Percentiles rank a stretch among this genome's conserved stretches.
These are phyloP conservation scores for Theonella swinhoei DNA, from an alignment of 37 sponge, comb jelly and placozoan species.

Conservation along the genomic window DNA sequence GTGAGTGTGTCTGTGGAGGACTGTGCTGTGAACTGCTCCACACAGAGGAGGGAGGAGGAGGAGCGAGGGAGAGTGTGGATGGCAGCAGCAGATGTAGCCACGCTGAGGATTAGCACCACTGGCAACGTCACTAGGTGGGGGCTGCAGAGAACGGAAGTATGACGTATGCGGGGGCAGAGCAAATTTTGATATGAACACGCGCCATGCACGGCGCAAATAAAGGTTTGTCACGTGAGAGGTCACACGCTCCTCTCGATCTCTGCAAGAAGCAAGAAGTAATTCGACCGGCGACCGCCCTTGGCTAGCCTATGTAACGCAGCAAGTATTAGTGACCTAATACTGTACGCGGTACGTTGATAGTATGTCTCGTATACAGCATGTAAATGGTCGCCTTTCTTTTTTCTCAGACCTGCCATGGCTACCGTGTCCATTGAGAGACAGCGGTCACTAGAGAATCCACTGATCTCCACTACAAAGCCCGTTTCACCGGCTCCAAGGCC, in stretches of 20 bases:
- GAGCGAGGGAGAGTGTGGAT: slow-evolving; percentile 48
- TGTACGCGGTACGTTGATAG: too few species aligned
- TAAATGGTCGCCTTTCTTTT: too few species aligned
- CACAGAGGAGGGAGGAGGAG: slow-evolving; percentile 46
- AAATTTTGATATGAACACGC: too few species aligned
- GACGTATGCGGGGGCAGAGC: too few species aligned
- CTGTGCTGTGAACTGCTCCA: slow-evolving; percentile 59
- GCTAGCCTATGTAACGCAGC: too few species aligned
- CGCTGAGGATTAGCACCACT: slow-evolving; percentile 65
- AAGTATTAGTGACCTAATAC: too few species aligned
- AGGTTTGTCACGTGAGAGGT: too few species aligned
- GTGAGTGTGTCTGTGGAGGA: slow-evolving; percentile 36
- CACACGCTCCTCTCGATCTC: too few species aligned
- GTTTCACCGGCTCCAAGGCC: not conserved
- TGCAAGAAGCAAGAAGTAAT: too few species aligned
- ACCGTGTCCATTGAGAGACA: not conserved
- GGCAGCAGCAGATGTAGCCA: slow-evolving; percentile 57
- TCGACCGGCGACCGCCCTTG: too few species aligned
- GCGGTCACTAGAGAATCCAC: not conserved
- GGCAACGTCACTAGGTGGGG: slow-evolving; percentile 61
- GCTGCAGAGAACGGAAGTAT: slow-evolving; percentile 40
- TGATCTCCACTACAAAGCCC: not conserved
- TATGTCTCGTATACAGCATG: too few species aligned
- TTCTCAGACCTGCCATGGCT: not conserved
- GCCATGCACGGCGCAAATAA: too few species aligned